These are phyloP conservation scores for Sinella curviseta DNA, from an alignment of 1,140 invertebrate genomes.

Conservation along the genomic window DNA sequence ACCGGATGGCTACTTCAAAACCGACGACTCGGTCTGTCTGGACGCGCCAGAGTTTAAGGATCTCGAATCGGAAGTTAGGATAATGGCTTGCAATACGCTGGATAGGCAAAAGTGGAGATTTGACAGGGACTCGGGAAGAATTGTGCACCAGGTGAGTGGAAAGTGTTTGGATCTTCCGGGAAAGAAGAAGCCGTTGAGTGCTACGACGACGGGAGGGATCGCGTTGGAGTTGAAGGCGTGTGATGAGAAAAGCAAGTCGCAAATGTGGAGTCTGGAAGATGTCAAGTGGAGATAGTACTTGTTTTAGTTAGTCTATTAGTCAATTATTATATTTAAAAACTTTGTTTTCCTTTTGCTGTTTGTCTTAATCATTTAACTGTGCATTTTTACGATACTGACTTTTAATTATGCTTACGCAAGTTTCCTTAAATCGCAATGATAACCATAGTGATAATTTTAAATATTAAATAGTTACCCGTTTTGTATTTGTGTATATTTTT, in stretches of 20 bases:
- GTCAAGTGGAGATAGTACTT: slow-evolving; percentile 33
- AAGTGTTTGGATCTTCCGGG: slow-evolving; percentile 47
- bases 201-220: neutral
- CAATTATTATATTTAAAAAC: no score
- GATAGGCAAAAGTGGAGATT: slow-evolving; percentile 67
- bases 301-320: neutral
- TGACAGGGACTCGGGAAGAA: slow-evolving; percentile 50
- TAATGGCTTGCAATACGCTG: slow-evolving; percentile 66
- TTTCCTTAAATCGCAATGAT: no score
- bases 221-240: slow-evolving; percentile 28
- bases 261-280: slow-evolving; percentile 38
- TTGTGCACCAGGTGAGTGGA: slow-evolving; percentile 41
- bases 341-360: no score
- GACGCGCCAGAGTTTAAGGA: slow-evolving; percentile 63
- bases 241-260: slow-evolving; percentile 27
- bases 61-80: slow-evolving; percentile 61
- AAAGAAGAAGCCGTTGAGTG: neutral
- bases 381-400: no score
- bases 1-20: slow-evolving; percentile 66
- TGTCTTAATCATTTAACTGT: no score
- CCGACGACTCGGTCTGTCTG: slow-evolving; percentile 72
- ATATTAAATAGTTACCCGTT: no score
- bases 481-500: no score
- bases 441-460: no score
- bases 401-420: no score